These are phyloP conservation scores for Diachrysia chrysitis DNA, from an alignment of 2,888 invertebrate species.

Conservation along the genomic window DNA sequence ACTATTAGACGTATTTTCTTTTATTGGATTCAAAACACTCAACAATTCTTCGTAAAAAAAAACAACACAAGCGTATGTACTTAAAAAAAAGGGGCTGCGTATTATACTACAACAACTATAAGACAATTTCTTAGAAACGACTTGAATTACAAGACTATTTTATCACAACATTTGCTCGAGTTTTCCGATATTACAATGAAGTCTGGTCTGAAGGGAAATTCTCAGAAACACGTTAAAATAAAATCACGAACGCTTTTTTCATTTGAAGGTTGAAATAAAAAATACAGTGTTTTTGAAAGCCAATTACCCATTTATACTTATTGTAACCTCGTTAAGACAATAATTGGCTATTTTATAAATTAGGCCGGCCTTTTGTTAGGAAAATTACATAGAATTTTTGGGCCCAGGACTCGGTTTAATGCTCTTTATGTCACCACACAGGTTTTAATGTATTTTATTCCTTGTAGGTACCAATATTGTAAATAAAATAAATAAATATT, in stretches of 20 bases:
- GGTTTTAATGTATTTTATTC: no score
- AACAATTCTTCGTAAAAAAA: no score
- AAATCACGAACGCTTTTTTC: slow-evolving; percentile 3
- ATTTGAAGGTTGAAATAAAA: neutral
- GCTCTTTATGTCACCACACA: no score
- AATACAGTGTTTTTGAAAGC: neutral
- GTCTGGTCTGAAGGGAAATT: slow-evolving; percentile 1
- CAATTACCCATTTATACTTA: slow-evolving; percentile 2
- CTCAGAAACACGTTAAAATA: neutral
- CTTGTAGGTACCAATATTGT: no score
- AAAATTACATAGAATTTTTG: neutral
- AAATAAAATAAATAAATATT: no score
- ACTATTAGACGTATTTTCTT: no score
- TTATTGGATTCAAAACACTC: no score
- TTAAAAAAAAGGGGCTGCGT: no score
- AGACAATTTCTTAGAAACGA: neutral
- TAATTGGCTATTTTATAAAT: neutral
- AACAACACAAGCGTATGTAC: no score
- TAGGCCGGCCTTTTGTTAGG: neutral
- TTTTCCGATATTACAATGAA: slow-evolving; percentile 1
- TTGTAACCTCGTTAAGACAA: slow-evolving; percentile 4
- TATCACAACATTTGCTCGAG: neutral
- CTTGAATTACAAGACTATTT: neutral
- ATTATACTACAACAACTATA: neutral
- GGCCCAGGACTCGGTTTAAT: no score